Evolutionary conservation across 2,797 vertebrate genomes (phyloP).

Genomic region (Threskiornis aethiopicus): DNA sequence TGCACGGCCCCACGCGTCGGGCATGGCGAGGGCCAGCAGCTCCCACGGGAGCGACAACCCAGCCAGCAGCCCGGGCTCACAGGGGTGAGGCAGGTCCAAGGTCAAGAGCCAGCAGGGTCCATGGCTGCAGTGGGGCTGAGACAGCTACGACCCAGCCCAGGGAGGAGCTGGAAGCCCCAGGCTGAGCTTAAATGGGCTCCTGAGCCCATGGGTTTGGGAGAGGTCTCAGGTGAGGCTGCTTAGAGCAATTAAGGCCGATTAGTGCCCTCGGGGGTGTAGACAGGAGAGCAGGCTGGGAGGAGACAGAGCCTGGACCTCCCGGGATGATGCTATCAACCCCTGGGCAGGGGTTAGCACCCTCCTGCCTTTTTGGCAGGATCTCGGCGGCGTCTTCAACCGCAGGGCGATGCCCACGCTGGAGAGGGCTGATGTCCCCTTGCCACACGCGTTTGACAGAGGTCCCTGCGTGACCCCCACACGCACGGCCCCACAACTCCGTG

Average conservation of each 20-base stretch:
- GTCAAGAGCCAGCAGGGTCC: rapidly evolving
- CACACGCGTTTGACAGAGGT: rapidly evolving
- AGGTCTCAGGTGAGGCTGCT: not conserved
- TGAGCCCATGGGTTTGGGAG: not conserved
- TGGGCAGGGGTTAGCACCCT: not conserved
- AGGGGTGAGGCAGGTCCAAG: not conserved
- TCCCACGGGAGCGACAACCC: rapidly evolving
- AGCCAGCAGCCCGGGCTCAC: not conserved
- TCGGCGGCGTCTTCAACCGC: rapidly evolving
- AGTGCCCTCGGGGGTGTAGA: not conserved
- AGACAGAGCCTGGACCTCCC: not conserved
- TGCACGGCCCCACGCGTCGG: rapidly evolving
- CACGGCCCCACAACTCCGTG: not conserved
- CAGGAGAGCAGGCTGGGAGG: not conserved
- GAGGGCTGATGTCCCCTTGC: not conserved
- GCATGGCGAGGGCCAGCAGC: not conserved
- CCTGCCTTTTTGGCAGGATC: not conserved
- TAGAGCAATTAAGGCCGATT: not conserved
- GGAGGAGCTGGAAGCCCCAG: rapidly evolving
- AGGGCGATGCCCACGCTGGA: rapidly evolving
- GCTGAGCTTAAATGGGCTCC: not conserved
- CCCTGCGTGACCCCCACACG: rapidly evolving
- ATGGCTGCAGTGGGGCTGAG: rapidly evolving
- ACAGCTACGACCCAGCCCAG: not conserved
- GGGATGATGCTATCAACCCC: not conserved